Percentiles rank a stretch among this genome's conserved stretches.
phyloP scores from a whole-genome alignment of 2,113 vertebrate genomes.

The Lipophrys pholis region DNA sequence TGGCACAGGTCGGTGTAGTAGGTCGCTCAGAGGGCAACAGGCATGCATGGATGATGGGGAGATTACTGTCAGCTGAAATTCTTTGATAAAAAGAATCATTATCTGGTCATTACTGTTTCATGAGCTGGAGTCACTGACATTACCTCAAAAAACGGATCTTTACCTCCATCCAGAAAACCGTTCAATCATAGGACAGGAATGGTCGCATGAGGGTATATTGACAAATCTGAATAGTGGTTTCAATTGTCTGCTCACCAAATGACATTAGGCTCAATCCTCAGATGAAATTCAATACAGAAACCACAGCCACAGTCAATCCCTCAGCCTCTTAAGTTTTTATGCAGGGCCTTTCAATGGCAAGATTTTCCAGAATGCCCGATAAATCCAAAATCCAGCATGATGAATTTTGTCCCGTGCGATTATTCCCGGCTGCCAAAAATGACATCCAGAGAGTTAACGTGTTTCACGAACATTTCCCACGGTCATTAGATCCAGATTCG shows the following conservation, averaged over 20 bases:
- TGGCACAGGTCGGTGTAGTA: no score
- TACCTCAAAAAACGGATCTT: no score
- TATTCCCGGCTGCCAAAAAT: constrained; percentile 12
- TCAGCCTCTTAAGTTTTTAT: background rate
- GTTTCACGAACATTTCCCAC: constrained; percentile 4
- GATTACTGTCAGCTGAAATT: no score
- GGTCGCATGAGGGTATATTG: no score
- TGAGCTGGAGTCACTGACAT: no score
- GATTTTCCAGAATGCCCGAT: background rate
- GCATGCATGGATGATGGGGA: no score
- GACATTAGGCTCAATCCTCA: background rate
- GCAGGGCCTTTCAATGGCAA: background rate
- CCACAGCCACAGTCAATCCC: background rate
- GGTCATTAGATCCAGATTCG: constrained; percentile 18
- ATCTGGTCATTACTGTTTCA: no score
- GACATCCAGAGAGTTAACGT: background rate
- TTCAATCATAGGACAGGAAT: no score
- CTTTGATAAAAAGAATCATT: no score
- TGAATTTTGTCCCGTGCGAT: background rate
- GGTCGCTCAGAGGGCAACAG: no score
- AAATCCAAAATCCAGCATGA: background rate
- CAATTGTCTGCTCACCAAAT: background rate
- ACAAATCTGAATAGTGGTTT: no score
- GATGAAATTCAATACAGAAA: background rate
- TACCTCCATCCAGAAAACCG: no score